phyloP scores from a whole-genome alignment of 2,888 invertebrate species.

The Melieria picta region DNA sequence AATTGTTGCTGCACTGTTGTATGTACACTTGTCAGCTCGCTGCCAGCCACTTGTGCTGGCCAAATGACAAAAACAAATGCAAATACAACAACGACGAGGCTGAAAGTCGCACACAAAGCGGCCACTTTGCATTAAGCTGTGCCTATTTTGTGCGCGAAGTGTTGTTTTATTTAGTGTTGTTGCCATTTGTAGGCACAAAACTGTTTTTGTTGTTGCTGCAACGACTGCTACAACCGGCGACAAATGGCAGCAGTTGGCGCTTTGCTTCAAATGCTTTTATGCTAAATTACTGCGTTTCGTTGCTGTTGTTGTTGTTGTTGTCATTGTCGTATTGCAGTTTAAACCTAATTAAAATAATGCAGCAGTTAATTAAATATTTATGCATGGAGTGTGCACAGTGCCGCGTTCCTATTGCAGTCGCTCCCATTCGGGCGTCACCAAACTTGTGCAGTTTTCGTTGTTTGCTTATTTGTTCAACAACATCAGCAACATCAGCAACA shows the following conservation, averaged over 20 bases:
- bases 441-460: constrained; percentile 13
- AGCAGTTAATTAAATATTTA: constrained; percentile 68
- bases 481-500: constrained; percentile 14
- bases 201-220: constrained; percentile 22
- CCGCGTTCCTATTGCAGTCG: constrained; percentile 6
- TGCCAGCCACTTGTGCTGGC: too few species aligned
- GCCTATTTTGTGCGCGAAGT: background rate
- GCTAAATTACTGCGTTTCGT: constrained; percentile 36
- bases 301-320: constrained; percentile 27
- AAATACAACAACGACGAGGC: too few species aligned
- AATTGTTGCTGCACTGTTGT: too few species aligned
- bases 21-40: too few species aligned
- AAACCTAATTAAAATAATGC: constrained; percentile 68
- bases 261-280: constrained; percentile 41
- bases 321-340: constrained; percentile 55
- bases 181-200: constrained; percentile 13
- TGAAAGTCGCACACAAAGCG: too few species aligned
- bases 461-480: background rate
- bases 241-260: constrained; percentile 12
- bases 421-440: background rate
- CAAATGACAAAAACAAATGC: too few species aligned
- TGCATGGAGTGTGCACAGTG: constrained; percentile 46
- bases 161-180: constrained; percentile 1
- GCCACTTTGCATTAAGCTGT: background rate
- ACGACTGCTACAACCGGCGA: too few species aligned